Evolutionary conservation across 92 coral and sea anemone genomes (phyloP).

Genomic region (Parazoanthus darwini): DNA sequence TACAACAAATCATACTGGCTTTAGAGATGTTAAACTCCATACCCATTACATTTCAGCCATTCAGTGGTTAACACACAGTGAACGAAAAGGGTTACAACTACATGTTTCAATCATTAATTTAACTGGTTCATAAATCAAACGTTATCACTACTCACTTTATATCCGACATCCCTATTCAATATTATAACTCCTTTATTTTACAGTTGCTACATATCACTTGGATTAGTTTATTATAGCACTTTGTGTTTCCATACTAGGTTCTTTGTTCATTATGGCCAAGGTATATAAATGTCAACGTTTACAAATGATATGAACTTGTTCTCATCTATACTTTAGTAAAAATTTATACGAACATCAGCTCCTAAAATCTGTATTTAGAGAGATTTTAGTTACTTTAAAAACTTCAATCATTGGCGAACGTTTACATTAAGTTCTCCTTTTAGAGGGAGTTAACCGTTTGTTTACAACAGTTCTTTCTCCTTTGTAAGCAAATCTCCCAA

Average conservation of each 20-base stretch:
- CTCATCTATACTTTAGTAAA: no score
- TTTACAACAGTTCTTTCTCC: conserved; percentile 28
- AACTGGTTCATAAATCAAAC: background rate
- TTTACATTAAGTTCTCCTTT: background rate
- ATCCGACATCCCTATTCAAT: background rate
- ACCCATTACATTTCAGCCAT: no score
- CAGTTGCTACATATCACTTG: no score
- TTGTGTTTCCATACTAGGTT: background rate
- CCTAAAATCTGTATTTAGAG: background rate
- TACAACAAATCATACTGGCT: background rate
- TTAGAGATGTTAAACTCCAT: background rate
- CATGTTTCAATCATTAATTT: no score
- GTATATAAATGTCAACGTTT: no score
- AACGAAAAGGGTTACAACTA: no score
- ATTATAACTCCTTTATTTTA: background rate
- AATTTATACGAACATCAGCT: background rate
- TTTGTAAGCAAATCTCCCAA: background rate
- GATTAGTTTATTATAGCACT: no score
- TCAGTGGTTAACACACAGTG: no score
- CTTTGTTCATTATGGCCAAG: background rate
- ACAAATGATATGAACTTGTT: no score
- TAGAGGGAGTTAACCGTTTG: conserved; percentile 26
- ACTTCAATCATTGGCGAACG: background rate
- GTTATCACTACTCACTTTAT: background rate
- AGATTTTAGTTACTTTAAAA: background rate